A percentile compares a stretch with the other conserved stretches of the same genome.
phyloP scores from a whole-genome alignment of 1,140 invertebrate genomes.

The Mylabris phalerata region DNA sequence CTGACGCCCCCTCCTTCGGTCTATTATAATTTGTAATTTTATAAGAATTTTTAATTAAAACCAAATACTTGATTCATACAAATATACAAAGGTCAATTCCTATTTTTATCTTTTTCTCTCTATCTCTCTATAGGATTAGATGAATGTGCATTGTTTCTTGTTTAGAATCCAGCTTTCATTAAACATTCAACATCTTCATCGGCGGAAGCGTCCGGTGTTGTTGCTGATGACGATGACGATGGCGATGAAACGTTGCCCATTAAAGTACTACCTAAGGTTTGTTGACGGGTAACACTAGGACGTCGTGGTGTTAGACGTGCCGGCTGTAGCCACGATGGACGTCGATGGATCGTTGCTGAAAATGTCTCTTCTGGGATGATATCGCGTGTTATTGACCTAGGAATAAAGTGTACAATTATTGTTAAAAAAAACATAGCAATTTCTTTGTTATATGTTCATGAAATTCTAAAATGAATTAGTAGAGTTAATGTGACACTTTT shows the following conservation, averaged over 20 bases:
- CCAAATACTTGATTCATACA: no score
- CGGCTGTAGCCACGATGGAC: conserved; percentile 32
- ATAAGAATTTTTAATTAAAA: background rate
- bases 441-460: background rate
- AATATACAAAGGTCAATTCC: no score
- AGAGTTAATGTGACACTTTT: background rate
- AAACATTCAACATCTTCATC: conserved; percentile 36
- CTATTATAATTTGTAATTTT: background rate
- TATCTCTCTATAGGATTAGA: no score
- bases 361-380: conserved; percentile 38
- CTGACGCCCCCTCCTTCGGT: background rate
- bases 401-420: background rate
- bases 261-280: conserved; percentile 32
- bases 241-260: conserved; percentile 36
- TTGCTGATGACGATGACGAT: conserved; percentile 23
- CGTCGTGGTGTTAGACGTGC: conserved; percentile 19
- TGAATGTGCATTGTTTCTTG: no score
- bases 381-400: conserved; percentile 37
- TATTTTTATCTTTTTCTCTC: no score
- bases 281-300: conserved; percentile 27
- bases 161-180: conserved; percentile 38
- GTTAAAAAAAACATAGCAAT: background rate
- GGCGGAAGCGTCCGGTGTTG: conserved; percentile 23
- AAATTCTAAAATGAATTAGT: background rate
- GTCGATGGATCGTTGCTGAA: conserved; percentile 26